These are phyloP conservation scores for Clarias batrachus DNA, from an alignment of 2,113 vertebrate genomes.

Conservation along the genomic window DNA sequence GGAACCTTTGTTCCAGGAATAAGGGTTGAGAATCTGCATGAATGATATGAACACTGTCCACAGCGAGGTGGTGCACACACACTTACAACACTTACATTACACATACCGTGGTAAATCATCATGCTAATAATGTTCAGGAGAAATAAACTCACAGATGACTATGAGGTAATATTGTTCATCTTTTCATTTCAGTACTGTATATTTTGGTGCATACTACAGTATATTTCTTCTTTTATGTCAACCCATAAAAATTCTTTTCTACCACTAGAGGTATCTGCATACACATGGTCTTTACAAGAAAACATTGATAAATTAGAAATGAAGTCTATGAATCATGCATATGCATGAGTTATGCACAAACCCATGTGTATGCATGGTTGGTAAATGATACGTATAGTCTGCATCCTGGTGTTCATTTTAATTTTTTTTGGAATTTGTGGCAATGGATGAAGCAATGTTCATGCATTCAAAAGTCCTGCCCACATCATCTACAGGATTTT, in stretches of 20 bases:
- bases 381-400: neutral
- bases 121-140: no score
- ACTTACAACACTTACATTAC: no score
- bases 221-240: neutral
- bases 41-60: no score
- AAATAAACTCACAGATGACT: no score
- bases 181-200: no score
- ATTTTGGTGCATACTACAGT: no score
- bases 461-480: neutral
- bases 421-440: conserved; percentile 18
- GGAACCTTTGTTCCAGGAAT: no score
- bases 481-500: neutral
- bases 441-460: conserved; percentile 27
- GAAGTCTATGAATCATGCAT: neutral
- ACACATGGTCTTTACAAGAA: neutral
- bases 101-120: no score
- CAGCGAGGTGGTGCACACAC: no score
- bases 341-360: neutral
- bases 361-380: neutral
- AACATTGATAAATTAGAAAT: neutral
- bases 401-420: conserved; percentile 24
- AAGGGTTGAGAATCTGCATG: no score
- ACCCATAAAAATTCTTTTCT: neutral
- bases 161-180: no score
- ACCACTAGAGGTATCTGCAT: neutral